Base-by-base conservation (phyloP, 1,140 invertebrate species). In the Carcinoscorpius rotundicauda region DNA sequence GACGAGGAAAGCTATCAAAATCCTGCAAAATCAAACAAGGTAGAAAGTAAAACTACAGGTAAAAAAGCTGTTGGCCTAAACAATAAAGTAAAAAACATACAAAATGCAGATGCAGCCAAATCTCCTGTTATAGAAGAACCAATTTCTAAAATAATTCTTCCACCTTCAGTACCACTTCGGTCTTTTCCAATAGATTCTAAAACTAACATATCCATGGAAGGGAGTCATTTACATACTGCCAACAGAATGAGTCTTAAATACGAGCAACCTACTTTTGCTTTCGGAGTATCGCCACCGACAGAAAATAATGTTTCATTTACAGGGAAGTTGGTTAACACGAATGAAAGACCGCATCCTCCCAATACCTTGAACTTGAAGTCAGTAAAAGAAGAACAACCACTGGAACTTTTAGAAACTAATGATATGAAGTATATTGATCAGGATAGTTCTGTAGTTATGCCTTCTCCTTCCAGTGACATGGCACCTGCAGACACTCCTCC, bases 1-100 rank as follows among this genome's bases (percentile, higher is more conserved):
- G 93, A 97, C 76, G 93, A 97, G 59, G 82, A 83, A 51, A 62
- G n/a, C 49, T 9, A 10, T 55, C 6, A 55, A 8, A 55, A 55
- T n/a, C 51, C 55, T 52, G 50, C n/a, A 3, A 58, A 63, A 6
- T 60, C 60, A 57, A 87, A 64, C 64, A 71, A 11, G 51, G 66
- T 61, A 73, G 73, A 64, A 62, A 49, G 3, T 10, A 49, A 53
- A 65, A 50, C 72, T 71, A 55, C 71, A 66, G 6, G 58, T 65
- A 48, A 59, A 49, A 53, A 51, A 49, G 29, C 52, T 10, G 61
- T 49, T 49, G 58, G 58, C 53, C n/a, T 55, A 1, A n/a, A 8
- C 6, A 8, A 6, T n/a, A 55, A 55, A 55, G 53, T 55, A 6
- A 29, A 29, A 29, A 29, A 29, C 29, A 29, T 29, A 29, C 29